Evolutionary conservation across 2,113 vertebrate species (phyloP).

Genomic region (Heterotis niloticus): DNA sequence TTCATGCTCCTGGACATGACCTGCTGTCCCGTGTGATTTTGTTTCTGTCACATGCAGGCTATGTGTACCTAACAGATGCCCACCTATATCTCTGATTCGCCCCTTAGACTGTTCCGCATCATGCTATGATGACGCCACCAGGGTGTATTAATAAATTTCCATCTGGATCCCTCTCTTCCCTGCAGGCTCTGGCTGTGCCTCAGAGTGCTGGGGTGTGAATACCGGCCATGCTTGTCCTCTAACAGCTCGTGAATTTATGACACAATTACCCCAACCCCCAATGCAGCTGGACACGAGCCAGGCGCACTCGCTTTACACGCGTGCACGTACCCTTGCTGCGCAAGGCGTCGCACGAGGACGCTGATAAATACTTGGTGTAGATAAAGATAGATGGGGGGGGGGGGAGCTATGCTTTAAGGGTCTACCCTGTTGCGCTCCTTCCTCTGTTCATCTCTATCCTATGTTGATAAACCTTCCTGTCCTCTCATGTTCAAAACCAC

Average conservation of each 20-base stretch:
- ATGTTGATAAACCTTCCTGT: too few species aligned
- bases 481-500: too few species aligned
- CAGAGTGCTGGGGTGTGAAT: constrained; percentile 59
- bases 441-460: too few species aligned
- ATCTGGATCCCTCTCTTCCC: not conserved
- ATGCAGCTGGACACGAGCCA: constrained; percentile 37
- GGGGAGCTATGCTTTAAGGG: too few species aligned
- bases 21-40: not conserved
- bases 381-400: not conserved
- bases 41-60: not conserved
- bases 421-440: too few species aligned
- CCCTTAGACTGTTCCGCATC: too few species aligned
- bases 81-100: not conserved
- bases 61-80: too few species aligned
- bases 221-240: constrained; percentile 59
- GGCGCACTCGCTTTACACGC: constrained; percentile 50
- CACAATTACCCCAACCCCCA: constrained; percentile 53
- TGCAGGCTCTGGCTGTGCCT: constrained; percentile 34
- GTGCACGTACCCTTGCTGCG: constrained; percentile 23
- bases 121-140: not conserved
- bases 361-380: constrained; percentile 8
- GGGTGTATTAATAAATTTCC: constrained; percentile 35
- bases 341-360: not conserved
- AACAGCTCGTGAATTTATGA: constrained; percentile 62
- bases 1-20: too few species aligned